Evolutionary conservation across 2,888 invertebrate species (phyloP).

Genomic region (Spodoptera littoralis): DNA sequence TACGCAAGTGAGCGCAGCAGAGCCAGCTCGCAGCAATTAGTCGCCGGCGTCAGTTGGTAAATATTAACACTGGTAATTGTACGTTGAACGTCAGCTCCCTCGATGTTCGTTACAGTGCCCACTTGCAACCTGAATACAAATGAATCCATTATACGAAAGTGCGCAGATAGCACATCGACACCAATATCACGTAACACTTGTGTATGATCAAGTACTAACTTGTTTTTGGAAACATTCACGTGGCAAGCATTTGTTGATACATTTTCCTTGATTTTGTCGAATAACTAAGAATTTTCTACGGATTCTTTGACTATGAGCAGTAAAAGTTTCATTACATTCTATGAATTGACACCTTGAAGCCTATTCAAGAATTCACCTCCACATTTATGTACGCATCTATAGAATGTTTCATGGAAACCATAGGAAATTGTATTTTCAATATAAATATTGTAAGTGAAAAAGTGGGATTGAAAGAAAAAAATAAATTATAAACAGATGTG

Average conservation of each 20-base stretch:
- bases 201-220: conserved; percentile 72
- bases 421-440: background rate
- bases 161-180: conserved; percentile 81
- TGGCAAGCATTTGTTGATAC: conserved; percentile 24
- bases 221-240: conserved; percentile 59
- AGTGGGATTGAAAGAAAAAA: background rate
- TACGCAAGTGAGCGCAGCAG: conserved; percentile 68
- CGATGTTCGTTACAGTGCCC: conserved; percentile 86
- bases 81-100: conserved; percentile 83
- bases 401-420: too few relatives aligned
- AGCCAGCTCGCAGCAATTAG: conserved; percentile 76
- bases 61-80: conserved; percentile 88
- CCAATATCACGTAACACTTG: conserved; percentile 73
- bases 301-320: conserved; percentile 3
- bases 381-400: too few relatives aligned
- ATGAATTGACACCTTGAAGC: conserved; percentile 1
- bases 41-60: conserved; percentile 85
- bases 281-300: conserved; percentile 17
- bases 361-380: too few relatives aligned
- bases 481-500: conserved; percentile 11
- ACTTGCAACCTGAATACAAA: conserved; percentile 87
- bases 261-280: background rate
- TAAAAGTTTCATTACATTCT: background rate
- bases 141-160: conserved; percentile 86
- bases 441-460: background rate